A percentile compares a stretch with the other conserved stretches of the same genome.
These are phyloP conservation scores for Seira sanloemensis DNA, from an alignment of 2,888 invertebrate genomes.

Conservation along the genomic window DNA sequence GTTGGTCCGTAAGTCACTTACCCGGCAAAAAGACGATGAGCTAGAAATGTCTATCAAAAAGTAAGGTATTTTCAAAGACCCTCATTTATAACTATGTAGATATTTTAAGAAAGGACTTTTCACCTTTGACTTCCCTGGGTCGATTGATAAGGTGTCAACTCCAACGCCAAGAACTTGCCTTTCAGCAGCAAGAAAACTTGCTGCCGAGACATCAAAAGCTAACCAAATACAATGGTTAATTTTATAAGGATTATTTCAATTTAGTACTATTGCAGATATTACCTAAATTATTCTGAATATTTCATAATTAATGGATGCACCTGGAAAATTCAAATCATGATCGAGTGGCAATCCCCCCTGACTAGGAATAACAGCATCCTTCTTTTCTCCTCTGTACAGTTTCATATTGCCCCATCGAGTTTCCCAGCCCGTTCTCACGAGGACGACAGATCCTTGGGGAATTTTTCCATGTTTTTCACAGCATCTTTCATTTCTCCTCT, in stretches of 20 bases:
- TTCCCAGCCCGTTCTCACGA: slow-evolving; percentile 55
- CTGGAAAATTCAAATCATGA: slow-evolving; percentile 57
- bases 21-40: slow-evolving; percentile 58
- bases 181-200: slow-evolving; percentile 61
- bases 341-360: slow-evolving; percentile 24
- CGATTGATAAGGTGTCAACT: slow-evolving; percentile 68
- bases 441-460: slow-evolving; percentile 45
- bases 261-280: no score
- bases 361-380: background rate
- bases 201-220: slow-evolving; percentile 65
- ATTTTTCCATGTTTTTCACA: slow-evolving; percentile 17
- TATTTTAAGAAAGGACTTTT: background rate
- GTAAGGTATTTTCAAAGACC: no score
- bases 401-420: slow-evolving; percentile 38
- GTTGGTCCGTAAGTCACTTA: no score
- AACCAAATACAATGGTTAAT: background rate
- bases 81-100: no score
- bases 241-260: no score
- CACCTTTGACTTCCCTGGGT: slow-evolving; percentile 64
- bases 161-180: slow-evolving; percentile 69
- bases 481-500: slow-evolving; percentile 35
- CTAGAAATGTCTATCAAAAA: slow-evolving; percentile 43
- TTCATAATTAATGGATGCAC: no score
- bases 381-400: slow-evolving; percentile 53
- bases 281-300: no score